Evolutionary conservation across 2,797 vertebrate genomes (phyloP).

Genomic region (Podargus strigoides): DNA sequence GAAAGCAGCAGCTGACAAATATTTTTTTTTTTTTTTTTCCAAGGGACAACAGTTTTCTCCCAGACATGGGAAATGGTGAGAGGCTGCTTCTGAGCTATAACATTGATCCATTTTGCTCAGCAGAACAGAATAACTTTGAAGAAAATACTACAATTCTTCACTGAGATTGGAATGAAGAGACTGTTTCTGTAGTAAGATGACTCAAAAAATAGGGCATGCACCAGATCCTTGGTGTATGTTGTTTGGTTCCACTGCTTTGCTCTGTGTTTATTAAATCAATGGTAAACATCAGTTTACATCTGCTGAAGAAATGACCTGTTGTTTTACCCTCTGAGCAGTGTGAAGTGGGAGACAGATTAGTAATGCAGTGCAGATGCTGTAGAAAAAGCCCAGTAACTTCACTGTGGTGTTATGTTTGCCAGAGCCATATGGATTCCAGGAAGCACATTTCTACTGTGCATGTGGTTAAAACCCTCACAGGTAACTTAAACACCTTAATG

Average conservation of each 20-base stretch:
- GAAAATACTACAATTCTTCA: not conserved
- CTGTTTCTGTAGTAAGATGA: not conserved
- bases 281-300: not conserved
- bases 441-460: not conserved
- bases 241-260: not conserved
- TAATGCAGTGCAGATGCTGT: not conserved
- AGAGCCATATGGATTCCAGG: not conserved
- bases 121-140: not conserved
- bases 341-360: not conserved
- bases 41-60: not conserved
- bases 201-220: not conserved
- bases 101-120: not conserved
- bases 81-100: not conserved
- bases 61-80: not conserved
- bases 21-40: not conserved
- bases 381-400: not conserved
- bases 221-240: not conserved
- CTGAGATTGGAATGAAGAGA: not conserved
- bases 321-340: not conserved
- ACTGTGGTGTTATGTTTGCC: not conserved
- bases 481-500: not conserved
- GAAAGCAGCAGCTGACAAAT: not conserved
- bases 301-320: not conserved
- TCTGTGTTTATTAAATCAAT: not conserved
- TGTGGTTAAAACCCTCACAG: not conserved